Percentiles rank a stretch among this genome's conserved stretches.
Evolutionary conservation across 2,113 vertebrate species (phyloP).

Genomic region (Periophthalmodon schlosseri): DNA sequence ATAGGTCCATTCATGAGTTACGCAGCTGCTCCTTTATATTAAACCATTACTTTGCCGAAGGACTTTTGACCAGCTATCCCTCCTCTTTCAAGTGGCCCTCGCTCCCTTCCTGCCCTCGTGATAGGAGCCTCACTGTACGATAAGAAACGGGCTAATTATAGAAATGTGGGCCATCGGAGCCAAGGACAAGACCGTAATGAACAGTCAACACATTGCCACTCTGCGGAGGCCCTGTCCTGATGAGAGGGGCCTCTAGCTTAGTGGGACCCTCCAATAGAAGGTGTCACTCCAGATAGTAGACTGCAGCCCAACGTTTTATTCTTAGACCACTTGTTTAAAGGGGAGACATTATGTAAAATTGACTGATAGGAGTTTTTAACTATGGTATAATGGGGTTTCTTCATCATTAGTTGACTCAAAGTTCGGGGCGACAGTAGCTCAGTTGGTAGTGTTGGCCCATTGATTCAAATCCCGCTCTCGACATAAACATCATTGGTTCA

Average conservation of each 20-base stretch:
- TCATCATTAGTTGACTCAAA: too few species aligned
- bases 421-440: too few species aligned
- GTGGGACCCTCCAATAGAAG: background rate
- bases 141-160: conserved; percentile 66
- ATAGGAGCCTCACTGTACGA: conserved; percentile 27
- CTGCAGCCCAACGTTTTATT: background rate
- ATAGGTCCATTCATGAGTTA: background rate
- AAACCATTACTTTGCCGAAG: background rate
- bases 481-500: too few species aligned
- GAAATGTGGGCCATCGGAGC: conserved; percentile 26
- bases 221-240: background rate
- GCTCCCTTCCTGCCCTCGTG: conserved; percentile 20
- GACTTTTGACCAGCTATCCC: conserved; percentile 2
- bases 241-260: background rate
- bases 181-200: conserved; percentile 35
- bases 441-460: too few species aligned
- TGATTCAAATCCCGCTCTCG: too few species aligned
- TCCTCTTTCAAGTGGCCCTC: background rate
- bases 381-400: too few species aligned
- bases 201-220: conserved; percentile 8
- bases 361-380: too few species aligned
- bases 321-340: background rate
- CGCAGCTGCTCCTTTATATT: background rate
- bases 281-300: background rate
- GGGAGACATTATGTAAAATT: background rate